Base-by-base conservation (phyloP, 1,140 invertebrate genomes). In the Drosophila sproati region DNA sequence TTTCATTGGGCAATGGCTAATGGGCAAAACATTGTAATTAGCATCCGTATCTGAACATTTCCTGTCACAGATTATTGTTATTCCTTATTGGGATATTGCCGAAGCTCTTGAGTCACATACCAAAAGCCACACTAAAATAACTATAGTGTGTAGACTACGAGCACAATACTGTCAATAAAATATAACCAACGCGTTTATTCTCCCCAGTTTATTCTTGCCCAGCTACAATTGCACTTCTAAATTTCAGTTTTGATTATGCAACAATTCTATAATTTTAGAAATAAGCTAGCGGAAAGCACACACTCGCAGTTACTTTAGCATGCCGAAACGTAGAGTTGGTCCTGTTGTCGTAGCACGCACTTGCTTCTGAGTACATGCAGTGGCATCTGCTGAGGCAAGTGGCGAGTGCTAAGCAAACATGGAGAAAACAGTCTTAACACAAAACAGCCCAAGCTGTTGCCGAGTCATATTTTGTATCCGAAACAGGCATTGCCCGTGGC, bases 231-330 rank as follows among this genome's bases (percentile, higher is more conserved):
- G 31, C n/a, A 12, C 5, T 41, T 7, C 39, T 10, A 54, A 45
- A 48, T 32, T 32, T 54, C 7, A 39, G 8, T 39, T n/a, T 6
- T 32, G 50, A 35, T 52, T 50, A 71, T 51, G 59, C 64, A 48
- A 59, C 52, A 80, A 78, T 62, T 20, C 43, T 56, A 88, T 87
- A 88, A 88, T 83, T 83, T 74, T 35, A 59, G 59, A 66, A 73
- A 66, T 69, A 71, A 77, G 68, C 76, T 34, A 51, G 52, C 41
- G 43, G 29, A 10, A 54, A 68, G 32, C 67, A 62, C 62, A 64
- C 61, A 47, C 66, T 55, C 32, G 51, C 59, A 32, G 31, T 28
- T 43, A 47, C 12, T 52, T 45, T 8, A n/a, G 2, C 32, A 5
- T 29, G 7, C 6, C 12, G 8, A 37, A 37, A 20, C 28, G 51